Conservation (phyloP, 1,140 invertebrate genomes). For the Streblospio benedicti region DNA sequence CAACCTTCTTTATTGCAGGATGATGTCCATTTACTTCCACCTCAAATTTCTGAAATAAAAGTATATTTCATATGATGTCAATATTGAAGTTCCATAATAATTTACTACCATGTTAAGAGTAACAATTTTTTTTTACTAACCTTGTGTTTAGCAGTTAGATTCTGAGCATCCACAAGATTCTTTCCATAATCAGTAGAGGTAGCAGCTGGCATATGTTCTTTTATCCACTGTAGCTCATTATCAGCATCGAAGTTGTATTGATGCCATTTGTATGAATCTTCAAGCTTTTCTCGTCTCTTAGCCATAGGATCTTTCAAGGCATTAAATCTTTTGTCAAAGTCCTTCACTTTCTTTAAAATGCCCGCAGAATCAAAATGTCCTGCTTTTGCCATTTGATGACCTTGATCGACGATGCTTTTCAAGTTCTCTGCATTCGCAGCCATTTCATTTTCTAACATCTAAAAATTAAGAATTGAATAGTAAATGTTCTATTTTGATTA, state of each 20-base stretch:
- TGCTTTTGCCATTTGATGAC: constrained; percentile 79
- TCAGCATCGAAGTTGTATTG: constrained; percentile 91
- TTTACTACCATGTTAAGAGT: no score
- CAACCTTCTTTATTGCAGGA: constrained; percentile 90
- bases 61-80: constrained; percentile 59
- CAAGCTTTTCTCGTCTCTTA: constrained; percentile 64
- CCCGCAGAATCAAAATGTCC: constrained; percentile 86
- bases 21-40: constrained; percentile 66
- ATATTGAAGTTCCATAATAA: no score
- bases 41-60: constrained; percentile 70
- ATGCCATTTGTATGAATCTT: constrained; percentile 79
- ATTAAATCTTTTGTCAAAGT: constrained; percentile 59
- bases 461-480: constrained; percentile 24
- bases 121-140: no score
- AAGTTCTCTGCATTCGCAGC: constrained; percentile 90
- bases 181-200: constrained; percentile 59
- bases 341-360: constrained; percentile 69
- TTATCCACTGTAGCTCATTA: constrained; percentile 89
- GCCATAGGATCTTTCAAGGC: constrained; percentile 48
- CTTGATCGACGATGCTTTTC: constrained; percentile 79
- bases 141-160: constrained; percentile 83
- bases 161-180: constrained; percentile 84
- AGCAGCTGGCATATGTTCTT: constrained; percentile 74
- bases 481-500: no score
- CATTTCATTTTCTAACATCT: constrained; percentile 87